Conservation (phyloP, 2,797 vertebrate species). For the Adrianichthys oophorus region DNA sequence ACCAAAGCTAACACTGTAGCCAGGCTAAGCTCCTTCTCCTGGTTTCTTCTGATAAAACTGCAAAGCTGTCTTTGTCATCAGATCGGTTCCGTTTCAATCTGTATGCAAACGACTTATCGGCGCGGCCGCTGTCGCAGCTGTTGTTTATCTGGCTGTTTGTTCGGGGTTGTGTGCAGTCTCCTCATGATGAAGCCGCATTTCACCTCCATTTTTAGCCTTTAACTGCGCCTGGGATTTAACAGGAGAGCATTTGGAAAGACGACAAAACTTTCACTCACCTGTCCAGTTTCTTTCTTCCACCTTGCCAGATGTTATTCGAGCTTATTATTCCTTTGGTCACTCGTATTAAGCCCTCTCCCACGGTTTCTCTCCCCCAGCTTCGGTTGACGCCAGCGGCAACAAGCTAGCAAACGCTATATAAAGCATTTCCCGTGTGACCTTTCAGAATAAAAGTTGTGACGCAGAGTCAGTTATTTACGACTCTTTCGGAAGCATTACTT, state of each 20-base stretch:
- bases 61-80: neutral
- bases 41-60: conserved; percentile 2
- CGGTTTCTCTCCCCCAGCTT: conserved; percentile 74
- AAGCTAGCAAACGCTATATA: conserved; percentile 6
- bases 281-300: conserved; percentile 44
- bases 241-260: neutral
- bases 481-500: no score
- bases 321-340: conserved; percentile 43
- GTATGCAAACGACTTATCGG: neutral
- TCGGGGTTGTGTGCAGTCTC: conserved; percentile 50
- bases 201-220: conserved; percentile 54
- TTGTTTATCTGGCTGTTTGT: conserved; percentile 55
- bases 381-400: conserved; percentile 57
- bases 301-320: conserved; percentile 37
- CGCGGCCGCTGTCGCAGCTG: conserved; percentile 27
- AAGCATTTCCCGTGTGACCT: neutral
- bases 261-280: conserved; percentile 43
- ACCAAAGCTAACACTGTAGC: conserved; percentile 48
- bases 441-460: conserved; percentile 46
- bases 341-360: conserved; percentile 48
- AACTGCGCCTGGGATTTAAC: conserved; percentile 4
- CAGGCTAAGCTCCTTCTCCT: conserved; percentile 25
- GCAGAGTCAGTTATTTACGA: neutral
- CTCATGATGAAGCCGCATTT: conserved; percentile 52
- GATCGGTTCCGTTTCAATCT: neutral